A percentile compares a stretch with the other conserved stretches of the same genome.
Evolutionary conservation across 2,797 vertebrate species (phyloP).

Genomic region (Oreochromis grahami): DNA sequence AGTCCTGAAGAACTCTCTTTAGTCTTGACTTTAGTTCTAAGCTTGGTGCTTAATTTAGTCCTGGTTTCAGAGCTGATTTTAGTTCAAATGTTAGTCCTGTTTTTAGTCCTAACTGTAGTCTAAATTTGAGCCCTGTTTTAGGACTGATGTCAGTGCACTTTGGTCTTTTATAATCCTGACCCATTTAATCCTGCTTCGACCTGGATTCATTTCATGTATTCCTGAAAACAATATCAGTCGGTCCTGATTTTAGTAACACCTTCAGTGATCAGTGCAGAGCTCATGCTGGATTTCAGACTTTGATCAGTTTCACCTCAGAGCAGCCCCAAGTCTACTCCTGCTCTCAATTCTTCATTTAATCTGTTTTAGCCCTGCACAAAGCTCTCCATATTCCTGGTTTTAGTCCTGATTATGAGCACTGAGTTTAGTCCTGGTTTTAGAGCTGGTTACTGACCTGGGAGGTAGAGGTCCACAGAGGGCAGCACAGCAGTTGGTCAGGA

Average conservation of each 20-base stretch:
- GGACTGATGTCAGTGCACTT: neutral
- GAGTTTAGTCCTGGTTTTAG: neutral
- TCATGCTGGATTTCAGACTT: neutral
- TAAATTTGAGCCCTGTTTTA: neutral
- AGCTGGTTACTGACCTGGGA: slow-evolving; percentile 80
- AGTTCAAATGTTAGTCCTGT: neutral
- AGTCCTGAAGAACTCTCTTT: neutral
- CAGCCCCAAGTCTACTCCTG: neutral
- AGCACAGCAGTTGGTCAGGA: slow-evolving; percentile 90
- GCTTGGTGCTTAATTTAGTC: neutral
- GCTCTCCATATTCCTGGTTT: neutral
- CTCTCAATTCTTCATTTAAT: neutral
- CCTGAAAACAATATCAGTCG: neutral
- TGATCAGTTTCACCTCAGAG: neutral
- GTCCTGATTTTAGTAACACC: neutral
- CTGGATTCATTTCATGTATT: neutral
- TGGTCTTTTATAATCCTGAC: neutral
- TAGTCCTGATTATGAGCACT: neutral
- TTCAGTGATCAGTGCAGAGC: neutral
- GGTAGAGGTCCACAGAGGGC: slow-evolving; percentile 90
- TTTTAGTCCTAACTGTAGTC: neutral
- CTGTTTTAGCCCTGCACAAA: neutral
- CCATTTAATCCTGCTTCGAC: neutral
- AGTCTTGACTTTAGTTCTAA: neutral
- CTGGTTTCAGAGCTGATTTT: neutral